These are phyloP conservation scores for Setophaga petechia DNA, from an alignment of 2,113 vertebrate species.

Conservation along the genomic window DNA sequence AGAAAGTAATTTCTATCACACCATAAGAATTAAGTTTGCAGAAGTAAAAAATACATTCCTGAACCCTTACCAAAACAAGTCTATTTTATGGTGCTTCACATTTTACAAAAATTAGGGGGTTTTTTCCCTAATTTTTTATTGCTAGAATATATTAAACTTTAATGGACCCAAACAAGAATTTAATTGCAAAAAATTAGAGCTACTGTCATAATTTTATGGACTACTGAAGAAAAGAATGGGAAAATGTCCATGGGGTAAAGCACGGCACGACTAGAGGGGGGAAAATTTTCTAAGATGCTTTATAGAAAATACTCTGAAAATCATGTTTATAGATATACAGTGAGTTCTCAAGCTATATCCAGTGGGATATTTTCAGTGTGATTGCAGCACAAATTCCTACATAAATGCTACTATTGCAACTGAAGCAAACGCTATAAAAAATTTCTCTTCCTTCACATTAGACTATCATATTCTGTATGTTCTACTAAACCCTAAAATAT, in stretches of 20 bases:
- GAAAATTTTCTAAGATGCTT: neutral
- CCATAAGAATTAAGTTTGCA: neutral
- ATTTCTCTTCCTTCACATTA: neutral
- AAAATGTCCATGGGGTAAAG: neutral
- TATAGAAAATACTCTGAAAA: neutral
- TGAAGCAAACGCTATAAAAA: neutral
- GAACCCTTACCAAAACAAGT: slow-evolving; percentile 2
- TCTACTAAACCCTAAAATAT: neutral
- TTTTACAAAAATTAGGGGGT: slow-evolving; percentile 45
- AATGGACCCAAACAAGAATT: slow-evolving; percentile 43
- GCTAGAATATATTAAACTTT: slow-evolving; percentile 52
- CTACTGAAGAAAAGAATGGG: neutral
- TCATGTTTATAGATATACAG: neutral
- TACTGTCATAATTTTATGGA: slow-evolving; percentile 31
- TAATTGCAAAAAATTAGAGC: slow-evolving; percentile 34
- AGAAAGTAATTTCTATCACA: neutral
- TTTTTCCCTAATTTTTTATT: slow-evolving; percentile 10
- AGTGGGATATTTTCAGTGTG: neutral
- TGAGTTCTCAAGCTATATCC: neutral
- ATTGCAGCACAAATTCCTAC: neutral
- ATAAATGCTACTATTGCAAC: neutral
- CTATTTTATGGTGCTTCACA: neutral
- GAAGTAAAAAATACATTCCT: neutral
- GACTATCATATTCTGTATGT: neutral
- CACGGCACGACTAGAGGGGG: neutral